Base-by-base conservation (phyloP, 2,797 vertebrate genomes). In the Protonibea diacanthus region DNA sequence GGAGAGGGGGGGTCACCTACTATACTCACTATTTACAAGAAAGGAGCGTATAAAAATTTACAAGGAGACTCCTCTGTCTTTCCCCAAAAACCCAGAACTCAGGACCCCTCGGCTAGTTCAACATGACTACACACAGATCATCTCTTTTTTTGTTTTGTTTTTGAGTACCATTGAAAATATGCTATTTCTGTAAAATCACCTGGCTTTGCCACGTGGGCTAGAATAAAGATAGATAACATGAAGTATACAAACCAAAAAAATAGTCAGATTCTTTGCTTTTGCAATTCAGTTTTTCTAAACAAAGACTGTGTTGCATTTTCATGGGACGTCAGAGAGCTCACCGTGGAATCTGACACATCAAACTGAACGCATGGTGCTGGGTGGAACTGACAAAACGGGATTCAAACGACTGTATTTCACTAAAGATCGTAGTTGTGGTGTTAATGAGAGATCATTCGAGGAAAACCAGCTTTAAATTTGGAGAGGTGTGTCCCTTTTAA, bases 21-120 rank as follows among this genome's bases (percentile, higher is more conserved):
- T 89, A 82, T 90, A 93, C 79, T 89, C 83, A 87, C n/a, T 94
- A 94, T 95, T 92, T 95, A 94, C 94, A 93, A 76, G 70, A 92
- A 91, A 84, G 84, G 86, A 90, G 90, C 79, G 75, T 94, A 93
- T 92, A 94, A 94, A 95, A 95, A 93, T 94, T 70, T 94, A 94
- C 93, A 94, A 91, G 90, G 84, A 88, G 86, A 84, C 85, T 92
- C 86, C 86, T 86, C 83, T 78, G 61, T 72, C 65, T 73, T 74
- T 69, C 80, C 82, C 84, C 33, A 75, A 81, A 85, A 88, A 83
- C 79, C 72, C 77, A 78, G 56, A 84, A 87, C 71, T 69, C 77
- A 63, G 78, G 13, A 81, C 66, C 71, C 82, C 62, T 72, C 21
- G 40, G 75, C 77, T 80, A 78, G 70, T 81, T 88, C 77, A 77